phyloP scores from a whole-genome alignment of 2,113 vertebrate genomes.

The Gyps fulvus region DNA sequence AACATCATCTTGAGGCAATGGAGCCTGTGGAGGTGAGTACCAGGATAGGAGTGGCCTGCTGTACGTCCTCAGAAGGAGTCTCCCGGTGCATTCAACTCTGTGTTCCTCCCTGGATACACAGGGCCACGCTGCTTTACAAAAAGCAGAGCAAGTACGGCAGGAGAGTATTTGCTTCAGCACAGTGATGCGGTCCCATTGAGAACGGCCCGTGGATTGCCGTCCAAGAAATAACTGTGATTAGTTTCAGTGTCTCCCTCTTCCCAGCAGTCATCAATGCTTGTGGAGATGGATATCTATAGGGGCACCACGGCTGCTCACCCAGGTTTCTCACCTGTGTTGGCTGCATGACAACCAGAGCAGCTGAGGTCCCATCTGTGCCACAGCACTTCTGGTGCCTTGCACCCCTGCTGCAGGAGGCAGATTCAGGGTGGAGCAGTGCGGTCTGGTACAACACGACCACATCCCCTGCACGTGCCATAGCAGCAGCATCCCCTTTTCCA shows the following conservation, averaged over 20 bases:
- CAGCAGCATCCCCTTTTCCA: background rate
- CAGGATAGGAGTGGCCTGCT: background rate
- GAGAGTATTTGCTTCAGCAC: background rate
- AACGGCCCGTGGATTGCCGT: background rate
- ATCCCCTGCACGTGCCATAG: fast-evolving
- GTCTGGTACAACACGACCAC: background rate
- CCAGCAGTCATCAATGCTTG: background rate
- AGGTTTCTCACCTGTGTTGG: background rate
- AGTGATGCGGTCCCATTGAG: background rate
- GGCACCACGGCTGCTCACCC: background rate
- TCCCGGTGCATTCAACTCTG: background rate
- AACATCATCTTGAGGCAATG: background rate
- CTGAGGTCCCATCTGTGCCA: background rate
- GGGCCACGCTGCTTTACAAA: background rate
- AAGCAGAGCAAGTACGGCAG: background rate
- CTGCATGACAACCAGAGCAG: background rate
- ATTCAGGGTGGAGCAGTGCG: background rate
- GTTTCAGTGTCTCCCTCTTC: background rate
- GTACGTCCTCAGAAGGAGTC: background rate
- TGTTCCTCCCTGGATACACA: background rate
- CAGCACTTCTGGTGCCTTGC: background rate
- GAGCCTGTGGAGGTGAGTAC: background rate
- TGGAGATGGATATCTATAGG: background rate
- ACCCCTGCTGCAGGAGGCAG: background rate
- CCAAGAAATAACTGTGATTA: background rate